Conservation (phyloP, 2,797 vertebrate species). For the Chiloscyllium punctatum region DNA sequence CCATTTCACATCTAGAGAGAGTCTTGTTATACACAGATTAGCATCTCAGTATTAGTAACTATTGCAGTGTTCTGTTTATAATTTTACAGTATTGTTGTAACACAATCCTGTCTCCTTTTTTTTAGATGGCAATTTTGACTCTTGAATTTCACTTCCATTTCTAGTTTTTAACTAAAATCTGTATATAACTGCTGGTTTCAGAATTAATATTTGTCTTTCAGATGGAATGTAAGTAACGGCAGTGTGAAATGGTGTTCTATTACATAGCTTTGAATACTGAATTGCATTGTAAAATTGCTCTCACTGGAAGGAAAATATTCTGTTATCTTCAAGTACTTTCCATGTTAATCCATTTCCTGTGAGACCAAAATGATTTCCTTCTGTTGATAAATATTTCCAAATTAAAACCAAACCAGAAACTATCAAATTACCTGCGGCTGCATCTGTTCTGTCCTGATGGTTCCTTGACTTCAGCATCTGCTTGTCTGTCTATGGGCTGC, state of each 20-base stretch:
- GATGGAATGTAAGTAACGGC: not conserved
- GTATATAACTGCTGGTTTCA: not conserved
- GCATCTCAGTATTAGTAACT: not conserved
- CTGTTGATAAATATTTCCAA: not conserved
- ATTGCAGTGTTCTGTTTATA: not conserved
- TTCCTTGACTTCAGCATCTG: not conserved
- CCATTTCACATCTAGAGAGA: not conserved
- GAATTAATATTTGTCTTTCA: not conserved
- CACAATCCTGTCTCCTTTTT: not conserved
- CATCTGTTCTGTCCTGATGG: not conserved
- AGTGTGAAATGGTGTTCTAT: not conserved
- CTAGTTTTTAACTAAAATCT: not conserved
- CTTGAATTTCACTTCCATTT: too few relatives aligned
- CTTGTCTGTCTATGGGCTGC: not conserved
- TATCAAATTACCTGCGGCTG: not conserved
- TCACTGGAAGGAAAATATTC: not conserved
- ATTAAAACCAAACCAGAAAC: conserved; percentile 27
- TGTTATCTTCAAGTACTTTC: not conserved
- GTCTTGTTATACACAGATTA: not conserved
- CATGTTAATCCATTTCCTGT: not conserved
- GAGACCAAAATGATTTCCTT: not conserved
- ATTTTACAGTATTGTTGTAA: not conserved
- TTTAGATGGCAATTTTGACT: not conserved
- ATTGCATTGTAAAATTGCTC: not conserved
- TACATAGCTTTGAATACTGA: not conserved